Conservation (phyloP, 2,888 invertebrate genomes). For the Altica lythri region DNA sequence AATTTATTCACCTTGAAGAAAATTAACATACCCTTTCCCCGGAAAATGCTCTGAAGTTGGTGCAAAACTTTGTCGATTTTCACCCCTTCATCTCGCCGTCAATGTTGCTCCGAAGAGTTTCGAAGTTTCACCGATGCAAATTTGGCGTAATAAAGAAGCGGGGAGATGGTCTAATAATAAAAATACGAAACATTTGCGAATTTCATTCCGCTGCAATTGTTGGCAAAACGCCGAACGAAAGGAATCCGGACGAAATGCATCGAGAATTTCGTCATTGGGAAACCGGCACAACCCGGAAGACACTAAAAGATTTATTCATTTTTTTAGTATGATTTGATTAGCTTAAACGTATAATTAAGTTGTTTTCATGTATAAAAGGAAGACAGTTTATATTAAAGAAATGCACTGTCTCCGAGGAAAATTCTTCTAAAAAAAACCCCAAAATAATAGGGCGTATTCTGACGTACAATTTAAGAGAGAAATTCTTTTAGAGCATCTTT, state of each 20-base stretch:
- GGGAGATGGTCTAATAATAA: slow-evolving; percentile 46
- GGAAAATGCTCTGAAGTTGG: slow-evolving; percentile 14
- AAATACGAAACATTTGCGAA: slow-evolving; percentile 44
- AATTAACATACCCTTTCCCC: slow-evolving; percentile 28
- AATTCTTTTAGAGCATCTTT: too few relatives aligned
- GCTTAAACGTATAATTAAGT: too few relatives aligned
- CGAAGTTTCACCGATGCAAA: slow-evolving; percentile 46
- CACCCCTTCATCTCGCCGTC: slow-evolving; percentile 32
- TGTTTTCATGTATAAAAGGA: too few relatives aligned
- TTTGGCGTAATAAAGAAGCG: slow-evolving; percentile 49
- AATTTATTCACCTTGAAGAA: slow-evolving; percentile 25
- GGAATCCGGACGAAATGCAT: slow-evolving; percentile 32
- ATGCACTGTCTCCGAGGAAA: too few relatives aligned
- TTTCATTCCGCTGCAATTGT: slow-evolving; percentile 41
- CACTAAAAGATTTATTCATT: too few relatives aligned
- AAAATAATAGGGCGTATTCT: too few relatives aligned
- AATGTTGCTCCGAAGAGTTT: slow-evolving; percentile 35
- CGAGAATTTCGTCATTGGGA: slow-evolving; percentile 35
- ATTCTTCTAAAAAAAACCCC: too few relatives aligned
- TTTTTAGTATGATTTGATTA: too few relatives aligned
- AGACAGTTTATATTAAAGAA: too few relatives aligned
- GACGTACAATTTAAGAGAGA: too few relatives aligned
- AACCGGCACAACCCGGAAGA: too few relatives aligned
- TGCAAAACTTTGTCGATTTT: slow-evolving; percentile 30
- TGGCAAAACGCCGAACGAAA: slow-evolving; percentile 40